Conservation (phyloP, 2,113 vertebrate species). For the Meles meles region DNA sequence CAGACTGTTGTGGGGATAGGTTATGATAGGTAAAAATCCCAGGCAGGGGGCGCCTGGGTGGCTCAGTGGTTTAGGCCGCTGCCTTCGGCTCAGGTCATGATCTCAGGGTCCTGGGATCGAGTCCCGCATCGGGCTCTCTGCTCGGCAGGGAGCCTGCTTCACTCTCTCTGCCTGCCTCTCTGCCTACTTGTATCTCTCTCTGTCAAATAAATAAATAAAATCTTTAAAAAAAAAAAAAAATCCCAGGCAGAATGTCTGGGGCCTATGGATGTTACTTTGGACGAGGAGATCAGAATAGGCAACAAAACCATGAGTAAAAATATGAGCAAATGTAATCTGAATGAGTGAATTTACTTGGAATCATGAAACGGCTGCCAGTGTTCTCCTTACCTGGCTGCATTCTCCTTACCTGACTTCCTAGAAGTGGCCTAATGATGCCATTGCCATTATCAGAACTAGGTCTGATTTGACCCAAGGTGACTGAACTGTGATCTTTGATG, state of each 20-base stretch:
- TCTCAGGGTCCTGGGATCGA: too few relatives aligned
- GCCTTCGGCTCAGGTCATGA: too few relatives aligned
- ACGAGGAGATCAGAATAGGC: neutral
- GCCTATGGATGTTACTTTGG: neutral
- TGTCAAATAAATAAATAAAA: too few relatives aligned
- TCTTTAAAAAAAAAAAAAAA: neutral
- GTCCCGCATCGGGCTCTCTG: too few relatives aligned
- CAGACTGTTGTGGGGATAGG: neutral
- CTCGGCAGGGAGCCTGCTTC: too few relatives aligned
- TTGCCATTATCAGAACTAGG: neutral
- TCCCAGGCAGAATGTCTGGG: neutral
- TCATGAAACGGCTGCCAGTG: too few relatives aligned
- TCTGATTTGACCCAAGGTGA: neutral
- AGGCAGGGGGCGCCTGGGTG: too few relatives aligned
- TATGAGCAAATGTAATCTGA: neutral
- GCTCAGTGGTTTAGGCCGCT: too few relatives aligned
- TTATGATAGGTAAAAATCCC: neutral
- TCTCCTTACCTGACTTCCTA: neutral
- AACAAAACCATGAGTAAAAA: neutral
- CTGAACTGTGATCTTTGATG: neutral
- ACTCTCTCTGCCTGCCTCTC: too few relatives aligned
- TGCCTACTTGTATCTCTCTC: too few relatives aligned
- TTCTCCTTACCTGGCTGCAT: neutral
- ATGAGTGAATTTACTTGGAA: neutral
- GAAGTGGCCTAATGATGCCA: neutral